Conservation (phyloP, 2,113 vertebrate species). For the Nothoprocta pentlandii region DNA sequence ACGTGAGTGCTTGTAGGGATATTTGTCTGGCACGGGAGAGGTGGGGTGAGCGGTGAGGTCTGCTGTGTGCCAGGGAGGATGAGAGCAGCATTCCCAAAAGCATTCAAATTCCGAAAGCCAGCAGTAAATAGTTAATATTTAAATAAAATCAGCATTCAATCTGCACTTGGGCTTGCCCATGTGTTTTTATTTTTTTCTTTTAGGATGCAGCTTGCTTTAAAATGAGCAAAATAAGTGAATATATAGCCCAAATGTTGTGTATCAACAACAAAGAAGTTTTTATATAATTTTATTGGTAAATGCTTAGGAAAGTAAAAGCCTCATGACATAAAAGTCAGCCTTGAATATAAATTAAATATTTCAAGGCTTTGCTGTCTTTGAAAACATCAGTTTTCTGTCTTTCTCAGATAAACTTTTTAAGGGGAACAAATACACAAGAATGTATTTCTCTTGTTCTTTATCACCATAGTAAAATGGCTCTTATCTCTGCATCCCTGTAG, state of each 20-base stretch:
- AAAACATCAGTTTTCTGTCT: slow-evolving; percentile 1
- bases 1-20: not conserved
- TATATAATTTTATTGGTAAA: not conserved
- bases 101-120: not conserved
- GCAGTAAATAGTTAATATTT: not conserved
- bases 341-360: not conserved
- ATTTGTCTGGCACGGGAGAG: not conserved
- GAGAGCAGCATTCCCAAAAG: not conserved
- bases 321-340: not conserved
- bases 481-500: not conserved
- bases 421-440: not conserved
- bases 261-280: not conserved
- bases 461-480: not conserved
- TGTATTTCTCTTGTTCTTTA: not conserved
- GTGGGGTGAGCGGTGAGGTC: not conserved
- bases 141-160: not conserved
- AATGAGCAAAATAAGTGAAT: not conserved
- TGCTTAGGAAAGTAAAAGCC: not conserved
- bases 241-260: not conserved
- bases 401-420: not conserved
- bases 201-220: not conserved
- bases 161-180: not conserved
- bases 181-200: not conserved
- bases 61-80: not conserved
- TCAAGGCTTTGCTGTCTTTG: not conserved